A percentile compares a stretch with the other conserved stretches of the same genome.
phyloP scores from a whole-genome alignment of 2,113 vertebrate species.

The Cyanoliseus patagonus region DNA sequence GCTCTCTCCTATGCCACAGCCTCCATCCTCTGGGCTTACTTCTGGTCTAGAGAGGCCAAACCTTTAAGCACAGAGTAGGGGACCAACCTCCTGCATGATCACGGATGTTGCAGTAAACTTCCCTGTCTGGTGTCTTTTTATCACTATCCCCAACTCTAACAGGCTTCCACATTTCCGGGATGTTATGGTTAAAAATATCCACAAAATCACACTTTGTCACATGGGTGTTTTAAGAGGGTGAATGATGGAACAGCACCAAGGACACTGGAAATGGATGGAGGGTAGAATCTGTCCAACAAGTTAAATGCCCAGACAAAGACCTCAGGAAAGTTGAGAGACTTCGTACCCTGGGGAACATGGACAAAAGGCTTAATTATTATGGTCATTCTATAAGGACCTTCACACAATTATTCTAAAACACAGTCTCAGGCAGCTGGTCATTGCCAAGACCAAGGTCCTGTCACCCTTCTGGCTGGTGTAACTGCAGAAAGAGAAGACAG shows the following conservation, averaged over 20 bases:
- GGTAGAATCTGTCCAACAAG: background rate
- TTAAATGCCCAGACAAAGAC: background rate
- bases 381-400: background rate
- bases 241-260: background rate
- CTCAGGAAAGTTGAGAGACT: background rate
- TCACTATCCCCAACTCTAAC: background rate
- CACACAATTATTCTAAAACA: background rate
- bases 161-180: too few relatives aligned
- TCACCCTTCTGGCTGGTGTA: fast-evolving
- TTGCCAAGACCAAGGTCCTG: background rate
- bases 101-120: background rate
- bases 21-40: background rate
- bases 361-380: background rate
- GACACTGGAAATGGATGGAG: background rate
- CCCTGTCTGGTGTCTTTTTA: too few relatives aligned
- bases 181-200: background rate
- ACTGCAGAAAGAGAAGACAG: background rate
- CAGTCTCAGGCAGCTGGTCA: background rate
- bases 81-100: background rate
- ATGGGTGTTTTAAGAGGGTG: background rate
- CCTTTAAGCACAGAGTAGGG: background rate
- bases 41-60: too few relatives aligned
- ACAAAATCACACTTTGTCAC: background rate
- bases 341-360: background rate
- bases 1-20: background rate